A percentile compares a stretch with the other conserved stretches of the same genome.
phyloP scores from a whole-genome alignment of 2,797 vertebrate genomes.

The Eupleurogrammus muticus region DNA sequence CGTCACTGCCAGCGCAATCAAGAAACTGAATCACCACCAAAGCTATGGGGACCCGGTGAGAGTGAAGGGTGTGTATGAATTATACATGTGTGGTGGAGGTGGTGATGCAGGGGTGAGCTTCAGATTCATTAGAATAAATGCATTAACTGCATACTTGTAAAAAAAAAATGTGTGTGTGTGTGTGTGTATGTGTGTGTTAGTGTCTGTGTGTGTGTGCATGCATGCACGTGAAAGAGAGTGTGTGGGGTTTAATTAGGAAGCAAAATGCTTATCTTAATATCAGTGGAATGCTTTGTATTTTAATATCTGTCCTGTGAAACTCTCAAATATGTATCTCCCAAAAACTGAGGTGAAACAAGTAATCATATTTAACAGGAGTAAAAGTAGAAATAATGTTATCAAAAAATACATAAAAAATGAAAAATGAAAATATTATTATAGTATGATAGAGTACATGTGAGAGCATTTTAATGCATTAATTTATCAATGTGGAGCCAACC shows the following conservation, averaged over 20 bases:
- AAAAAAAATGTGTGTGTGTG: conserved; percentile 28
- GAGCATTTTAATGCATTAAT: too few relatives aligned
- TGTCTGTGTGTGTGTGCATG: too few relatives aligned
- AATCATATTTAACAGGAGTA: too few relatives aligned
- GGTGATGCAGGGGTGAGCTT: conserved; percentile 25
- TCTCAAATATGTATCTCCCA: background rate
- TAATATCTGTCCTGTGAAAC: conserved; percentile 18
- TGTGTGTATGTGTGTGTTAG: too few relatives aligned
- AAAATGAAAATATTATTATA: too few relatives aligned
- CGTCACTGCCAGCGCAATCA: conserved; percentile 40
- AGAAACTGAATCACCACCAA: conserved; percentile 26
- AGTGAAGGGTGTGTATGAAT: conserved; percentile 59
- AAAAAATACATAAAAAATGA: too few relatives aligned
- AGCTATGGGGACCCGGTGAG: conserved; percentile 26
- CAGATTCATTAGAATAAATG: conserved; percentile 72
- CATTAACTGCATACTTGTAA: conserved; percentile 51
- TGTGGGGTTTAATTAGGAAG: conserved; percentile 43
- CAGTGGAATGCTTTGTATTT: background rate
- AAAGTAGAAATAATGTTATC: too few relatives aligned
- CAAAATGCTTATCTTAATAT: conserved; percentile 25
- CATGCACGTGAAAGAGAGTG: conserved; percentile 4
- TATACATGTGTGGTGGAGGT: conserved; percentile 61
- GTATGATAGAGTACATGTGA: too few relatives aligned
- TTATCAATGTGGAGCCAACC: too few relatives aligned
- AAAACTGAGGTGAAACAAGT: too few relatives aligned